Percentiles rank a stretch among this genome's conserved stretches.
These are phyloP conservation scores for Melanchra persicariae DNA, from an alignment of 2,888 invertebrate genomes.

Conservation along the genomic window DNA sequence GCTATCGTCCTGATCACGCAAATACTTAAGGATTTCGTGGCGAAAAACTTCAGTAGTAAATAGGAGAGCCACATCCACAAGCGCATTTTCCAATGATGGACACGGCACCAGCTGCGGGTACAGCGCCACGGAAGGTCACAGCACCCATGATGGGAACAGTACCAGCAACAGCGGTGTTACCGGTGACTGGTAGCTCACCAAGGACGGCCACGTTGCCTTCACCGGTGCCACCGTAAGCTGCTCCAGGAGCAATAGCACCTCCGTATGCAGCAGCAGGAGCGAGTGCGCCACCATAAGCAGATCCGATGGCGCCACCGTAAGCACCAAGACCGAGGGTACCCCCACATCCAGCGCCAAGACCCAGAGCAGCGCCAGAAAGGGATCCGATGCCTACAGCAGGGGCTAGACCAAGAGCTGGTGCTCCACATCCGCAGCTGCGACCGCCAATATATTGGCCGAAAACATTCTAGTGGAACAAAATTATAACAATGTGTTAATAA, in stretches of 20 bases:
- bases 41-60: too few relatives aligned
- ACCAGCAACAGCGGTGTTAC: constrained; percentile 51
- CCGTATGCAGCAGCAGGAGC: constrained; percentile 27
- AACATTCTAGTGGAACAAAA: constrained; percentile 12
- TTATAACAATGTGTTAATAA: too few relatives aligned
- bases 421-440: constrained; percentile 9
- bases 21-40: too few relatives aligned
- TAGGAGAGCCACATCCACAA: constrained; percentile 38
- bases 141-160: constrained; percentile 71
- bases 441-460: constrained; percentile 20
- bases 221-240: constrained; percentile 55
- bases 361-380: neutral
- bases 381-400: neutral
- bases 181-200: constrained; percentile 66
- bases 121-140: constrained; percentile 51
- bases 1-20: too few relatives aligned
- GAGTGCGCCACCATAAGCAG: constrained; percentile 25
- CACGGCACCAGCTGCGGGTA: constrained; percentile 51
- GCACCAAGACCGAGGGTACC: neutral
- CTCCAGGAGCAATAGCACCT: constrained; percentile 13
- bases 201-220: constrained; percentile 70
- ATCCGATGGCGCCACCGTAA: neutral
- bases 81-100: constrained; percentile 44
- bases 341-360: neutral
- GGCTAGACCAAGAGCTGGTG: neutral